Percentiles rank a stretch among this genome's conserved stretches.
Evolutionary conservation across 2,888 invertebrate genomes (phyloP).

Genomic region (Pyrrhosoma nymphula): DNA sequence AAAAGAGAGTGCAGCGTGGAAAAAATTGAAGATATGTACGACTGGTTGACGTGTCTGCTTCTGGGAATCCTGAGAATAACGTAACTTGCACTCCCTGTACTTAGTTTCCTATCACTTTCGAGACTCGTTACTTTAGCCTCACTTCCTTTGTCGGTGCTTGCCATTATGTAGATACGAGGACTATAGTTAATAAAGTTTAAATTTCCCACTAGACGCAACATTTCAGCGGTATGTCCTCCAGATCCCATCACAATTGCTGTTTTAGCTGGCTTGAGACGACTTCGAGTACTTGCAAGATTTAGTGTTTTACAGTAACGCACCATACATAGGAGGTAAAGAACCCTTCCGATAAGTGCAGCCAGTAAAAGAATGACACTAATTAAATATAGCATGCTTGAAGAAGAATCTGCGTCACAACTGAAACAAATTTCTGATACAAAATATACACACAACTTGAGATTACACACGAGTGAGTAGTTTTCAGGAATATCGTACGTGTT

Average conservation of each 20-base stretch:
- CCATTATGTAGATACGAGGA: conserved; percentile 89
- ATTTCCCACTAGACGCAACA: conserved; percentile 86
- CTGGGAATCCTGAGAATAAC: conserved; percentile 85
- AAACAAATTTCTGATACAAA: no score
- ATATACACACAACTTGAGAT: no score
- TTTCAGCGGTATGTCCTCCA: conserved; percentile 97
- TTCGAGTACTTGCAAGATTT: neutral
- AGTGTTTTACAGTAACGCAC: neutral
- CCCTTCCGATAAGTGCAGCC: neutral
- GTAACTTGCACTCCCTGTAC: conserved; percentile 75
- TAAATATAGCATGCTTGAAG: neutral
- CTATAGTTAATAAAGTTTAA: conserved; percentile 84
- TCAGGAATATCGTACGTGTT: no score
- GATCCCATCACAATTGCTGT: conserved; percentile 87
- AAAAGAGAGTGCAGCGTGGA: conserved; percentile 88
- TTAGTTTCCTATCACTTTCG: conserved; percentile 77
- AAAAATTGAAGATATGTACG: conserved; percentile 87
- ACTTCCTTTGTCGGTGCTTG: conserved; percentile 89
- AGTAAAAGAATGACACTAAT: neutral
- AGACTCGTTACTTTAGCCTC: conserved; percentile 82
- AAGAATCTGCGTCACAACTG: no score
- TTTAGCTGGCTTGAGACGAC: conserved; percentile 62
- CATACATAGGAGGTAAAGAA: neutral
- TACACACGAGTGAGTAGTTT: no score
- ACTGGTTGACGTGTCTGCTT: conserved; percentile 93